Evolutionary conservation across 92 coral and sea anemone genomes (phyloP).

Genomic region (Epizoanthus scotinus): DNA sequence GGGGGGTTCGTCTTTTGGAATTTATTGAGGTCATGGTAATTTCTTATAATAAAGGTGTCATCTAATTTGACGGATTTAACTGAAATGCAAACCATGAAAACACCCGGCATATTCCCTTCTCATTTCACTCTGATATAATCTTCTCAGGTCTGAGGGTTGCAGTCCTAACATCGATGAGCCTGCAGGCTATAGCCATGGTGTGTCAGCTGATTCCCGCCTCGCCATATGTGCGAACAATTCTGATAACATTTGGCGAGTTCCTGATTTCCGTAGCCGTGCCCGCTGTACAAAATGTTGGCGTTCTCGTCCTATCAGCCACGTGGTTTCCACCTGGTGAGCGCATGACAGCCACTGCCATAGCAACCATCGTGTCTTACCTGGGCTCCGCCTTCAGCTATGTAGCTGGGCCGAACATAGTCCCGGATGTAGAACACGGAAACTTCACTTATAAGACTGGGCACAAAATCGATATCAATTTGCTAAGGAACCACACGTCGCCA

Average conservation of each 20-base stretch:
- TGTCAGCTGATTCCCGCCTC: conserved; percentile 78
- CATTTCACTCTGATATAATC: too few species aligned
- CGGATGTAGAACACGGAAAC: conserved; percentile 82
- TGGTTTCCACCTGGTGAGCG: conserved; percentile 98
- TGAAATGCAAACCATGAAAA: too few species aligned
- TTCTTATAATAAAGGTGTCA: too few species aligned
- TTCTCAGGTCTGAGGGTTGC: conserved; percentile 80
- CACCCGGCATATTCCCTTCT: too few species aligned
- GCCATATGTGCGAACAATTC: conserved; percentile 57
- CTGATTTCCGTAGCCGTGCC: conserved; percentile 88
- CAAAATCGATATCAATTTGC: conserved; percentile 64
- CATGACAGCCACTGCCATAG: conserved; percentile 95
- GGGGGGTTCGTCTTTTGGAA: too few species aligned
- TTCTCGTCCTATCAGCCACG: conserved; percentile 90
- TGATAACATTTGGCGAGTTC: conserved; percentile 84
- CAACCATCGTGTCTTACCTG: conserved; percentile 82
- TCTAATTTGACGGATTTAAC: too few species aligned
- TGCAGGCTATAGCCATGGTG: conserved; percentile 79
- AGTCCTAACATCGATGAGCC: conserved; percentile 68
- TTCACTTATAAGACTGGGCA: conserved; percentile 72
- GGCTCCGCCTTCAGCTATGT: conserved; percentile 89
- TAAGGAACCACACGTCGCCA: conserved; percentile 71
- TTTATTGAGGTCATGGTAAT: too few species aligned
- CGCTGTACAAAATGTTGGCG: conserved; percentile 85
- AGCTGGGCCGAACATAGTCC: conserved; percentile 86